Evolutionary conservation across 2,888 invertebrate species (phyloP).

Genomic region (Perizoma affinitatum): DNA sequence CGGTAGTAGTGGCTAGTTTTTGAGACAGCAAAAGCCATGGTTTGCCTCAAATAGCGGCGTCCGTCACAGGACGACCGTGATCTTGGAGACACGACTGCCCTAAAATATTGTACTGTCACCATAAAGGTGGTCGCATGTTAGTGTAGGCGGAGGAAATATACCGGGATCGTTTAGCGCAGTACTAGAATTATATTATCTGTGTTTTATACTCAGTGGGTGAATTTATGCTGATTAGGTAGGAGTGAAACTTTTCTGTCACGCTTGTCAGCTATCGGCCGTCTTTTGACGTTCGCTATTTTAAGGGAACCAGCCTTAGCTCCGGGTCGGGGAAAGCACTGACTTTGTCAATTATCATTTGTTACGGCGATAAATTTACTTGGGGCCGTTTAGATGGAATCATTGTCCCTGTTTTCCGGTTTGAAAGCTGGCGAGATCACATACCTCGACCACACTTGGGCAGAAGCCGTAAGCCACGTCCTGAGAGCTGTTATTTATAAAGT

Average conservation of each 20-base stretch:
- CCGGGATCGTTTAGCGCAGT: too few species aligned
- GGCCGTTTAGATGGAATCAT: slow-evolving; percentile 27
- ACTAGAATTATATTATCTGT: too few species aligned
- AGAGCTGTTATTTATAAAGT: too few species aligned
- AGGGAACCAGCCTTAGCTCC: slow-evolving; percentile 21
- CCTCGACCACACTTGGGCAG: slow-evolving; percentile 13
- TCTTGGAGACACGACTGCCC: too few species aligned
- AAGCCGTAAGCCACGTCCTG: slow-evolving; percentile 1
- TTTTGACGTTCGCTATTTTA: slow-evolving; percentile 3
- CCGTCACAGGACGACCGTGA: not conserved
- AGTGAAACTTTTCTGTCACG: not conserved
- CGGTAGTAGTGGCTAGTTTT: slow-evolving; percentile 30
- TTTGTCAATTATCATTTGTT: slow-evolving; percentile 41
- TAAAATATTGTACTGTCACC: too few species aligned
- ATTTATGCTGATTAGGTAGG: too few species aligned
- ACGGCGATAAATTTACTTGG: slow-evolving; percentile 36
- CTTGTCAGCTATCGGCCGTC: not conserved
- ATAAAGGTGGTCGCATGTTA: too few species aligned
- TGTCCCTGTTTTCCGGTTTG: slow-evolving; percentile 25
- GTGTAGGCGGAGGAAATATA: too few species aligned
- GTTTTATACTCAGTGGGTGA: too few species aligned
- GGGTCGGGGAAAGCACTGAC: slow-evolving; percentile 35
- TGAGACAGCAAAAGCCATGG: slow-evolving; percentile 18
- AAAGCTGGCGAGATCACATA: slow-evolving; percentile 15
- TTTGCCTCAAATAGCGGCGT: not conserved